Evolutionary conservation across 1,140 invertebrate species (phyloP), one percentile per base, ranked within the genome.

Genomic region (Pomacea maculata): DNA sequence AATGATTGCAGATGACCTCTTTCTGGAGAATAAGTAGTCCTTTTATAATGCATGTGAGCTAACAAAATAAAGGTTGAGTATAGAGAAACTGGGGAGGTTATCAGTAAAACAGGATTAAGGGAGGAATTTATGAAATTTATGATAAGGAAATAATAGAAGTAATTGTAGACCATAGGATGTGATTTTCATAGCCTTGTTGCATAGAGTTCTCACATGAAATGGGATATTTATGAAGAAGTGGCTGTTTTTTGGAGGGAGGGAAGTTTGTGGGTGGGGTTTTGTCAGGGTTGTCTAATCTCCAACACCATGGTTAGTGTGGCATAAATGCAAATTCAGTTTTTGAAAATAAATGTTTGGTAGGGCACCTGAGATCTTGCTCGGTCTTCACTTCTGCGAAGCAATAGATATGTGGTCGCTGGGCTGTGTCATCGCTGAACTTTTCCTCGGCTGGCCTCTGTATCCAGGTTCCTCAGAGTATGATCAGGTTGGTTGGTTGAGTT

Each of bases 351-450:
- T 70, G 65, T 79, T 83, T 90, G 87, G 45, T 87, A 93, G 98
- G 84, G 99, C 99, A 52, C 99, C 99, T 1, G 99, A 99, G 92
- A 99, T 99, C 87, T 98, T 99, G 89, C 93, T 99, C 73, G 98
- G 95, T 80, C 93, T 99, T 85, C 98, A 98, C 74, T 99, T 99
- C 93, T 99, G 97, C 93, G 99, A 99, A 92, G 97, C 98, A 8
- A 99, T 99, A 86, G 99, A 99, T 92, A 99, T 99, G 98, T 99
- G 99, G 99, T 99, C 98, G 0, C 93, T 99, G 79, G 99, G 99
- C 45, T 99, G 99, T 93, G 99, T 99, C 78, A 98, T 99, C 34
- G 99, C 99, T 6, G 99, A 99, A 91, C 93, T 99, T 75, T 99
- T 99, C 92, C 94, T 99, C 25, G 99, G 99, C 80, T 99, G 99